Evolutionary conservation across 2,888 invertebrate genomes (phyloP).

Genomic region (Spialia ferax): DNA sequence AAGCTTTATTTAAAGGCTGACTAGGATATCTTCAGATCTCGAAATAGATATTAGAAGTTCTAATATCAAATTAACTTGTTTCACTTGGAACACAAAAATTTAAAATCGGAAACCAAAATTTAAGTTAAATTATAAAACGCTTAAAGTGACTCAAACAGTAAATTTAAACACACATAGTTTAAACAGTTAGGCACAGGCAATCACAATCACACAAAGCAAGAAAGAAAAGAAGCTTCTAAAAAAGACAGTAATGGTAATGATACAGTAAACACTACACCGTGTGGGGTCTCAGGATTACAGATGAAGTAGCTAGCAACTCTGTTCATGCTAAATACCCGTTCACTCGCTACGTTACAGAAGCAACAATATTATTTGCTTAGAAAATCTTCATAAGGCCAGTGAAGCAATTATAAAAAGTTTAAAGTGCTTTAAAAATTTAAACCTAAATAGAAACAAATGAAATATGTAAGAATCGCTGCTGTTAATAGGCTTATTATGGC

Average conservation of each 20-base stretch:
- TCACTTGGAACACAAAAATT: too few species aligned
- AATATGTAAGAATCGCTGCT: neutral
- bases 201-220: neutral
- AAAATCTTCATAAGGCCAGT: slow-evolving; percentile 54
- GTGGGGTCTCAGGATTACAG: slow-evolving; percentile 32
- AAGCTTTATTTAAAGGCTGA: too few species aligned
- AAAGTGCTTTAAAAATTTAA: neutral
- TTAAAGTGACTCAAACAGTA: too few species aligned
- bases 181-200: too few species aligned
- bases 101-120: too few species aligned
- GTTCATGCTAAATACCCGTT: slow-evolving; percentile 64
- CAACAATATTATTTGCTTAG: slow-evolving; percentile 57
- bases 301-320: slow-evolving; percentile 41
- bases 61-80: too few species aligned
- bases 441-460: neutral
- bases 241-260: slow-evolving; percentile 13
- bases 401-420: slow-evolving; percentile 48
- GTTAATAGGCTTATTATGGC: too few species aligned
- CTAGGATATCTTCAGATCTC: too few species aligned
- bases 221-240: neutral
- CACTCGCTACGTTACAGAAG: slow-evolving; percentile 55
- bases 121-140: too few species aligned
- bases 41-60: too few species aligned
- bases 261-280: slow-evolving; percentile 8
- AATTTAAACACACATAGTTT: too few species aligned